Evolutionary conservation across 2,113 vertebrate species (phyloP).

Genomic region (Cichladusa arquata): DNA sequence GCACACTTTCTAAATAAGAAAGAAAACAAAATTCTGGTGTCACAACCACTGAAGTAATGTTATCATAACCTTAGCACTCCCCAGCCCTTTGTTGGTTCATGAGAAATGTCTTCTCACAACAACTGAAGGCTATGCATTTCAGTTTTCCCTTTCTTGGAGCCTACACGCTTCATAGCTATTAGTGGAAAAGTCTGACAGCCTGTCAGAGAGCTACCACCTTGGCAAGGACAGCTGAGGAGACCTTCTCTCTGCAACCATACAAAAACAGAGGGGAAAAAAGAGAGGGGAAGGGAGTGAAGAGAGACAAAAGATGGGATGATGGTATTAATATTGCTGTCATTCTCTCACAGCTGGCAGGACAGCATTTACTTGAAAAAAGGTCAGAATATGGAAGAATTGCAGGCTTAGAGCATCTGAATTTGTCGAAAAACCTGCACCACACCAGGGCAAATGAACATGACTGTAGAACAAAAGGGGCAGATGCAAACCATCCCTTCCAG

Average conservation of each 20-base stretch:
- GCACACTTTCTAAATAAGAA: not conserved
- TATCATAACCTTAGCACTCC: not conserved
- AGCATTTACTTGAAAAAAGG: not conserved
- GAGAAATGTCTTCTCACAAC: conserved; percentile 19
- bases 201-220: conserved; percentile 15
- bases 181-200: conserved; percentile 2
- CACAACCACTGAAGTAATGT: not conserved
- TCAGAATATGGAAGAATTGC: not conserved
- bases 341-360: not conserved
- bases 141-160: not conserved
- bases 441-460: not conserved
- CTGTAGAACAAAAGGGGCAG: not conserved
- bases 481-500: not conserved
- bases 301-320: not conserved
- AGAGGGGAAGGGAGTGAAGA: not conserved
- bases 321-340: not conserved
- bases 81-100: not conserved
- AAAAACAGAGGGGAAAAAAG: not conserved
- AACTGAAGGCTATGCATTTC: not conserved
- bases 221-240: conserved; percentile 1
- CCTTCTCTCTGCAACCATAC: not conserved
- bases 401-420: not conserved
- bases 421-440: not conserved
- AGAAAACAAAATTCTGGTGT: not conserved
- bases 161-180: not conserved